Conservation (phyloP, 2,888 invertebrate genomes). For the Melipona bicolor region DNA sequence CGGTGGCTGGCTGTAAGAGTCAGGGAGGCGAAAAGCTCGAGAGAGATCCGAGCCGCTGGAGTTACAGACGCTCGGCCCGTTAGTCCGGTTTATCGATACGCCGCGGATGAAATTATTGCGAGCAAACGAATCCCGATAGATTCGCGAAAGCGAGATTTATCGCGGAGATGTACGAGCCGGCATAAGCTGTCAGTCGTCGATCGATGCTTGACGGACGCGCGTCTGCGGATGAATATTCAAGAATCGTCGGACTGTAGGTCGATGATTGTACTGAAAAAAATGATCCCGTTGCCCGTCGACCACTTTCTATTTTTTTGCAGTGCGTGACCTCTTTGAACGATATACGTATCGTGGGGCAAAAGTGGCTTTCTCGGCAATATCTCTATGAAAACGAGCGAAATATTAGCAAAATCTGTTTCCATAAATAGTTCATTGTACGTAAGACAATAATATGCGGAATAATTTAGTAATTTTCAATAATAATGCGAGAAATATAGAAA, state of each 20-base stretch:
- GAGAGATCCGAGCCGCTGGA: neutral
- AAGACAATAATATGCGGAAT: too few relatives aligned
- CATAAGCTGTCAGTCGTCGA: constrained; percentile 29
- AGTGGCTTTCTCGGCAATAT: too few relatives aligned
- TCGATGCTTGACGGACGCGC: neutral
- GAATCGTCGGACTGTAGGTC: neutral
- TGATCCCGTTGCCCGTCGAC: neutral
- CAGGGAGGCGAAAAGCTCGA: constrained; percentile 3
- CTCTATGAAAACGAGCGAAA: too few relatives aligned
- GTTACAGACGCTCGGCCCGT: neutral
- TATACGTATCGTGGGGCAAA: neutral
- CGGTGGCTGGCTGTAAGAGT: neutral
- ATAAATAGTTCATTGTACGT: too few relatives aligned
- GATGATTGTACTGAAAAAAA: constrained; percentile 23
- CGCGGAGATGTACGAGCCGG: constrained; percentile 27
- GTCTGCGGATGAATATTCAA: constrained; percentile 17
- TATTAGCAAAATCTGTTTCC: too few relatives aligned
- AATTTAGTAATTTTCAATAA: too few relatives aligned
- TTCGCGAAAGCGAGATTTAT: constrained; percentile 33
- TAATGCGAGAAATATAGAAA: too few relatives aligned
- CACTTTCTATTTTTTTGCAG: neutral
- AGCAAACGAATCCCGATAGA: constrained; percentile 40
- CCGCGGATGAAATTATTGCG: constrained; percentile 35
- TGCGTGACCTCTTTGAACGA: neutral
- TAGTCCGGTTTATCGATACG: neutral